Conservation (phyloP, 1,140 invertebrate genomes). For the Ceratosolen solmsi region DNA sequence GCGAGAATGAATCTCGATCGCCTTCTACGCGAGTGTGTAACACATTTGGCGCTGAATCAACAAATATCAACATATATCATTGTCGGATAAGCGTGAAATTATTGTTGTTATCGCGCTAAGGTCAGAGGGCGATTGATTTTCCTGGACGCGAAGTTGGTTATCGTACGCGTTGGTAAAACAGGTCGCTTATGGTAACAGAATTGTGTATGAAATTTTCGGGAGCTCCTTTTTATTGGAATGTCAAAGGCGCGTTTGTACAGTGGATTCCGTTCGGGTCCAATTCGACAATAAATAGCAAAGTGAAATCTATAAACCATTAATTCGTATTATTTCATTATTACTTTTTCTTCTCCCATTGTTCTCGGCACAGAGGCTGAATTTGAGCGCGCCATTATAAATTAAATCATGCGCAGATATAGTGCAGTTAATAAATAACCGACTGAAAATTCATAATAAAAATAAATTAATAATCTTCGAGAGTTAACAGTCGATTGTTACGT, state of each 20-base stretch:
- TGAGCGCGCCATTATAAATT: too few relatives aligned
- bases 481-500: too few relatives aligned
- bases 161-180: not conserved
- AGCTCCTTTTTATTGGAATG: not conserved
- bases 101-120: not conserved
- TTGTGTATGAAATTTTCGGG: not conserved
- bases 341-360: not conserved
- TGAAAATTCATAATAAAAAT: too few relatives aligned
- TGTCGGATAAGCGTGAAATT: slow-evolving; percentile 16
- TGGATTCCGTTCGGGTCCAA: slow-evolving; percentile 30
- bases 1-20: slow-evolving; percentile 33
- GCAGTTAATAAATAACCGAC: too few relatives aligned
- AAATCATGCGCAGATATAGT: too few relatives aligned
- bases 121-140: slow-evolving; percentile 44
- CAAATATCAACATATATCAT: not conserved
- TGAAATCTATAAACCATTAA: slow-evolving; percentile 22
- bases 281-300: slow-evolving; percentile 45
- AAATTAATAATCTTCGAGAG: too few relatives aligned
- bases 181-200: not conserved
- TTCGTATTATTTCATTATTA: not conserved
- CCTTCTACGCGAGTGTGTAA: slow-evolving; percentile 15
- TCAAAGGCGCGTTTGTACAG: slow-evolving; percentile 37
- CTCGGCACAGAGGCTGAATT: too few relatives aligned
- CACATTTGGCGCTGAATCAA: not conserved
- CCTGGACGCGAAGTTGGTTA: not conserved